Evolutionary conservation across 2,797 vertebrate genomes (phyloP).

Genomic region (Thalassophryne amazonica): DNA sequence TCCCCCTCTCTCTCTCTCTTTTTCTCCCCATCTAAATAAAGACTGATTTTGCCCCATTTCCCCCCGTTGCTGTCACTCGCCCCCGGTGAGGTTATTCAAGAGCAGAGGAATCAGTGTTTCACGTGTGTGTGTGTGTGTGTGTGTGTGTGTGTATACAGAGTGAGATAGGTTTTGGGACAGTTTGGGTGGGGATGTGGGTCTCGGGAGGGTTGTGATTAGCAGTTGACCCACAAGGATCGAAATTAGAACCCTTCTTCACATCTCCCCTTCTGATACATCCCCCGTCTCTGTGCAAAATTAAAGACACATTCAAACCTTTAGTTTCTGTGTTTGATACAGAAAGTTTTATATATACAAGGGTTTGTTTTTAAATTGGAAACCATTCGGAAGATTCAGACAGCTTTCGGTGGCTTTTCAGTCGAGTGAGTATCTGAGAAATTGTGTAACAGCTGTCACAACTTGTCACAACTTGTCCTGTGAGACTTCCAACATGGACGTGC

Average conservation of each 20-base stretch:
- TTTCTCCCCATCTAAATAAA: conserved; percentile 85
- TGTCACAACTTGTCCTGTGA: too few relatives aligned
- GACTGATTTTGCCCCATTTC: conserved; percentile 77
- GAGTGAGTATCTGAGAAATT: too few relatives aligned
- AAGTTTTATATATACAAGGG: too few relatives aligned
- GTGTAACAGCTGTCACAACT: too few relatives aligned
- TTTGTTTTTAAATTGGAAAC: too few relatives aligned
- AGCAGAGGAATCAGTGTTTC: conserved; percentile 84
- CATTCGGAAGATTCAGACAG: too few relatives aligned
- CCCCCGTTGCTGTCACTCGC: conserved; percentile 72
- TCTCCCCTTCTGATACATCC: conserved; percentile 46
- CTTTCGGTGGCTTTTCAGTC: too few relatives aligned
- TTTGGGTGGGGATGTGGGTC: conserved; percentile 63
- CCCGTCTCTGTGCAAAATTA: conserved; percentile 46
- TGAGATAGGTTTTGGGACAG: conserved; percentile 2
- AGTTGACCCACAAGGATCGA: conserved; percentile 93
- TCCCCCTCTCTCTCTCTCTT: conserved; percentile 52
- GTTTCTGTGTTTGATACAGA: background rate
- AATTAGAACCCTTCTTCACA: conserved; percentile 57
- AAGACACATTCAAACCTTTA: background rate
- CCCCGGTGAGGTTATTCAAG: conserved; percentile 99
- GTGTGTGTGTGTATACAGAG: background rate
- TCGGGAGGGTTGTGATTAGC: conserved; percentile 96
- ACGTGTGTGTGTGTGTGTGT: conserved; percentile 24
- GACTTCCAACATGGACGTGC: too few relatives aligned